Evolutionary conservation across 1,140 invertebrate species (phyloP).

Genomic region (Pogonus chalceus): DNA sequence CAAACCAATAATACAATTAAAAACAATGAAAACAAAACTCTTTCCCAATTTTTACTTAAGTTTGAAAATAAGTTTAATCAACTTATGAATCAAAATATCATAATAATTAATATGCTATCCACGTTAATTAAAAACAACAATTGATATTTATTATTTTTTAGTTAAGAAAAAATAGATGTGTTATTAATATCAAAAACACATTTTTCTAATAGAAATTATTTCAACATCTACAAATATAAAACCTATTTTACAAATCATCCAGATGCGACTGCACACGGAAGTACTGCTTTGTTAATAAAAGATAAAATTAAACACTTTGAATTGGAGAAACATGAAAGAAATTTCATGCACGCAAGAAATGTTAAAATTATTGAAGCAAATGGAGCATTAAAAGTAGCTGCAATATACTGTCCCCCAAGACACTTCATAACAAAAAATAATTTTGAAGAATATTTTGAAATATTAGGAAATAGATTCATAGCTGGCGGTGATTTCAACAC

Average conservation of each 20-base stretch:
- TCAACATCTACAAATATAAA: slow-evolving; percentile 9
- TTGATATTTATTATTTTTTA: slow-evolving; percentile 1
- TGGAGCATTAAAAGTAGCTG: slow-evolving; percentile 17
- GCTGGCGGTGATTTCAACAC: slow-evolving; percentile 34
- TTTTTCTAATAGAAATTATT: slow-evolving; percentile 11
- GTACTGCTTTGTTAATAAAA: slow-evolving; percentile 11
- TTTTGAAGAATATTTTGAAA: slow-evolving; percentile 26
- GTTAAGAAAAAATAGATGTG: slow-evolving; percentile 11
- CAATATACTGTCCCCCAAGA: slow-evolving; percentile 21
- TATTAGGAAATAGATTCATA: slow-evolving; percentile 28
- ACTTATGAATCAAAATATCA: slow-evolving; percentile 14
- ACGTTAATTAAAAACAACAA: slow-evolving; percentile 17
- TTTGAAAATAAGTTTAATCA: slow-evolving; percentile 11
- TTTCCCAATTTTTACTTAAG: slow-evolving; percentile 10
- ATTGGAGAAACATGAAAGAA: slow-evolving; percentile 8
- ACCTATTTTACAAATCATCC: slow-evolving; percentile 12
- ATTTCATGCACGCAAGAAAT: slow-evolving; percentile 19
- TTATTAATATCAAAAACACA: slow-evolving; percentile 10
- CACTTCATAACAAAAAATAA: slow-evolving; percentile 18
- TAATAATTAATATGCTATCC: slow-evolving; percentile 18
- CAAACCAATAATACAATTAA: slow-evolving; percentile 5
- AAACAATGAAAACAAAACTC: not conserved
- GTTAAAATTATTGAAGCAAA: slow-evolving; percentile 10
- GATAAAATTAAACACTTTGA: slow-evolving; percentile 12
- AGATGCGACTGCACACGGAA: slow-evolving; percentile 9